A percentile compares a stretch with the other conserved stretches of the same genome.
phyloP scores from a whole-genome alignment of 2,113 vertebrate genomes.

The Dicrurus megarhynchus region DNA sequence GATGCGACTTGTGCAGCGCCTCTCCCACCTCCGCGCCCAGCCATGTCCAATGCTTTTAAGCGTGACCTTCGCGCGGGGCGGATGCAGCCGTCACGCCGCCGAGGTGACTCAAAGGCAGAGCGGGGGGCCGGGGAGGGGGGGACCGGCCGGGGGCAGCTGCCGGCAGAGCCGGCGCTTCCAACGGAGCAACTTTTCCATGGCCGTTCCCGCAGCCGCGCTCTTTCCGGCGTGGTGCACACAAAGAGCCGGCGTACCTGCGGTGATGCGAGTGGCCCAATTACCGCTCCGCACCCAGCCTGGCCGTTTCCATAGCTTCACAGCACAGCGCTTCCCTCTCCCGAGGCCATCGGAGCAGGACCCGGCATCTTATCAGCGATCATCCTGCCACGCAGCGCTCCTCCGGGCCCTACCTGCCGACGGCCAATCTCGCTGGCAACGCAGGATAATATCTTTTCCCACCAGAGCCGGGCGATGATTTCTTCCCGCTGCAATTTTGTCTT shows the following conservation, averaged over 20 bases:
- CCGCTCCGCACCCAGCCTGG: conserved; percentile 84
- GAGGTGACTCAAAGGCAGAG: conserved; percentile 34
- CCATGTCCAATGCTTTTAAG: conserved; percentile 42
- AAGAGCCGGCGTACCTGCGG: conserved; percentile 79
- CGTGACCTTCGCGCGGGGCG: background rate
- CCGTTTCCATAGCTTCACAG: conserved; percentile 93
- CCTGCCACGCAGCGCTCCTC: conserved; percentile 82
- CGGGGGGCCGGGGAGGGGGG: background rate
- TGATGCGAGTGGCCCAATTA: conserved; percentile 83
- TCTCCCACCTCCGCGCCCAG: background rate
- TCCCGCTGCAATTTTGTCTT: background rate
- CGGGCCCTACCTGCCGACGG: conserved; percentile 70
- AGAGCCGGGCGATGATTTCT: background rate
- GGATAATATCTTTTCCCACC: conserved; percentile 34
- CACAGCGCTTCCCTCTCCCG: conserved; percentile 80
- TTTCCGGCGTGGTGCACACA: background rate
- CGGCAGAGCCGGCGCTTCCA: background rate
- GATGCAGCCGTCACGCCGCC: background rate
- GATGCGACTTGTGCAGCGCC: background rate
- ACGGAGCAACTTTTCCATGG: background rate
- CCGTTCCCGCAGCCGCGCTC: background rate
- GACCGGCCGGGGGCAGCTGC: background rate
- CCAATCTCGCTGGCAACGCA: background rate
- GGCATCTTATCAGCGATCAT: conserved; percentile 89
- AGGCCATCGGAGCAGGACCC: conserved; percentile 84